A percentile compares a stretch with the other conserved stretches of the same genome.
phyloP scores from a whole-genome alignment of 2,888 invertebrate species.

The Geophilus truncorum region DNA sequence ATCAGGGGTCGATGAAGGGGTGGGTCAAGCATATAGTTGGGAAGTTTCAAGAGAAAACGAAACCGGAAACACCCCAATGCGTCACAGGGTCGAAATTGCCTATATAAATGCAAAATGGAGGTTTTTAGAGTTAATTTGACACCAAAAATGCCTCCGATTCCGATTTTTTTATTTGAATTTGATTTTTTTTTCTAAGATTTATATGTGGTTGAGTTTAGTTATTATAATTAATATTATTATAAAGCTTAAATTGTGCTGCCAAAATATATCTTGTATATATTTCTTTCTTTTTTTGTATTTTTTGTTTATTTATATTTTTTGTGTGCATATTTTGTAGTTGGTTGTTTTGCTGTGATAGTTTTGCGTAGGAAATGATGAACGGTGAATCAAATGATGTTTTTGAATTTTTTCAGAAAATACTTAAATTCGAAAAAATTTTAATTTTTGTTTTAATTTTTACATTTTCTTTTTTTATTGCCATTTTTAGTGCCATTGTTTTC shows the following conservation, averaged over 20 bases:
- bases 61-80: not conserved
- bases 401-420: not conserved
- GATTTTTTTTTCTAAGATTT: not conserved
- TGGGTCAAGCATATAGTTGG: constrained; percentile 72
- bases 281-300: not conserved
- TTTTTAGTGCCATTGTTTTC: not conserved
- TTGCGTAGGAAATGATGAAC: not conserved
- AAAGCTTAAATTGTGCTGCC: not conserved
- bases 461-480: not conserved
- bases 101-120: not conserved
- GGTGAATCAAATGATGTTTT: not conserved
- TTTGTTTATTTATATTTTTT: not conserved
- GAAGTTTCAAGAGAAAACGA: constrained; percentile 56
- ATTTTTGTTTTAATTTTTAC: not conserved
- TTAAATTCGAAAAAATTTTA: no score
- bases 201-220: not conserved
- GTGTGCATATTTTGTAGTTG: not conserved
- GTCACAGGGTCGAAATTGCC: no score
- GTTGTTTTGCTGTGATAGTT: not conserved
- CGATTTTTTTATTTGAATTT: not conserved
- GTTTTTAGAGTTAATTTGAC: not conserved
- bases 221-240: no score
- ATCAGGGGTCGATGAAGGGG: constrained; percentile 49
- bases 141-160: not conserved
- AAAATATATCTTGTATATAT: not conserved